Evolutionary conservation across 2,888 invertebrate species (phyloP).

Genomic region (Pseudeuparius sepicola): DNA sequence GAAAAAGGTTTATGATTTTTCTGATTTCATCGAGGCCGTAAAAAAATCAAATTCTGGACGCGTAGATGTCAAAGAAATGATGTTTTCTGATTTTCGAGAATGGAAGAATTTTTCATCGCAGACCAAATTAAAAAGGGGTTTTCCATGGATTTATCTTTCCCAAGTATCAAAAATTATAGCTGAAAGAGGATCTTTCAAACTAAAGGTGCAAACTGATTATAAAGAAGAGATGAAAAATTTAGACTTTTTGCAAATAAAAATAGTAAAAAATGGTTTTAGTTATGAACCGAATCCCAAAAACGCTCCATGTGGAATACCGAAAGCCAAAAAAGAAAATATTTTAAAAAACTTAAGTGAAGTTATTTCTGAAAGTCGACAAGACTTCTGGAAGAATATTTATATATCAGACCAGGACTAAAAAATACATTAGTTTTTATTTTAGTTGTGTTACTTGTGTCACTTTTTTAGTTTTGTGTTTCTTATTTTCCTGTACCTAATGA

Average conservation of each 20-base stretch:
- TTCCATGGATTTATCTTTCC: constrained; percentile 1
- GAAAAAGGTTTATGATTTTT: constrained; percentile 17
- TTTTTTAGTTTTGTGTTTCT: too few species aligned
- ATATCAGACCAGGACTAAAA: too few species aligned
- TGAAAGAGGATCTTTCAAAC: not conserved
- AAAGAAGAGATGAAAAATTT: constrained; percentile 3
- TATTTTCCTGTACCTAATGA: too few species aligned
- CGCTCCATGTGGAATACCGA: constrained; percentile 3
- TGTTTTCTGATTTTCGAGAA: constrained; percentile 13
- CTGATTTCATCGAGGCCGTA: constrained; percentile 17
- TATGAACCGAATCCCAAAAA: constrained; percentile 1
- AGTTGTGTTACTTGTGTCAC: too few species aligned
- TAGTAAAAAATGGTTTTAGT: constrained; percentile 3
- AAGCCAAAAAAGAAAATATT: not conserved
- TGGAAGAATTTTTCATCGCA: not conserved
- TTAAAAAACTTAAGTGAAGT: constrained; percentile 1
- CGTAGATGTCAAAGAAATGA: constrained; percentile 17
- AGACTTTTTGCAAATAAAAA: constrained; percentile 2
- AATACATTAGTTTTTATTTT: too few species aligned
- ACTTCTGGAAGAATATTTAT: constrained; percentile 2
- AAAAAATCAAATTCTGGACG: constrained; percentile 17
- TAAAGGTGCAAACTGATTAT: constrained; percentile 2
- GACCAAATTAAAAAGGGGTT: constrained; percentile 2
- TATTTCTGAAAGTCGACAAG: constrained; percentile 2
- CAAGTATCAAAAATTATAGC: constrained; percentile 2